Conservation (phyloP, 1,140 invertebrate genomes). For the Apis mellifera region Amel_HAv3.1 CM009931.2:4416501-4417000, state of each 20-base stretch:
- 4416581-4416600: not conserved
- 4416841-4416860: no score
- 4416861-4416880: no score
- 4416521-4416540: not conserved
- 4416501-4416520: not conserved
- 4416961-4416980: no score
- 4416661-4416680: not conserved
- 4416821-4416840: no score
- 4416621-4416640: not conserved
- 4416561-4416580: not conserved
- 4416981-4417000: slow-evolving; percentile 1
- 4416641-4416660: not conserved
- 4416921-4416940: no score
- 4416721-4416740: slow-evolving; percentile 24
- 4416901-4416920: no score
- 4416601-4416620: not conserved
- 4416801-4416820: no score
- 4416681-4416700: not conserved
- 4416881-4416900: no score
- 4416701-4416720: not conserved
- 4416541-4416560: not conserved
- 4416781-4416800: no score
- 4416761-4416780: no score
- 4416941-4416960: no score
- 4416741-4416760: no score